Evolutionary conservation across 1,140 invertebrate genomes (phyloP).

Genomic region (Rhynchophorus ferrugineus): DNA sequence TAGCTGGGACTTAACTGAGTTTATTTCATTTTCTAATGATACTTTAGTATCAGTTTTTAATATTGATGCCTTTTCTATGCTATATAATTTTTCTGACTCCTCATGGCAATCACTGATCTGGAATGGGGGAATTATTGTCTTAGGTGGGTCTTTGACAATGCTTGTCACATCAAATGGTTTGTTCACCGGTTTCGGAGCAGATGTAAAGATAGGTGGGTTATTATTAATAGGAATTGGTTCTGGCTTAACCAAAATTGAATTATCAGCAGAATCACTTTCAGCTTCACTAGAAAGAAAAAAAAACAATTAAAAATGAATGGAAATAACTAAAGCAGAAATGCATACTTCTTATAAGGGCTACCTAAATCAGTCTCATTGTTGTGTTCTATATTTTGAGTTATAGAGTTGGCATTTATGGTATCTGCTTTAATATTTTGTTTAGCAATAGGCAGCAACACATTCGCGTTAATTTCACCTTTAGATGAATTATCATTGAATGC

Average conservation of each 20-base stretch:
- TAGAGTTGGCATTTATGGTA: slow-evolving; percentile 14
- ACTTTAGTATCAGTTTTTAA: slow-evolving; percentile 30
- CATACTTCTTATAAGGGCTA: too few species aligned
- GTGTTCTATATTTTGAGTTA: background rate
- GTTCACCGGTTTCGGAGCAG: slow-evolving; percentile 9
- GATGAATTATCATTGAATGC: slow-evolving; percentile 37
- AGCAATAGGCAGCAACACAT: background rate
- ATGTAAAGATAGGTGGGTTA: background rate
- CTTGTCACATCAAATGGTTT: slow-evolving; percentile 33
- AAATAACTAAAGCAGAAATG: too few species aligned
- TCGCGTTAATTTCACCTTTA: slow-evolving; percentile 24
- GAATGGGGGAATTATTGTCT: slow-evolving; percentile 22
- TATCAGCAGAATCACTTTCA: slow-evolving; percentile 14
- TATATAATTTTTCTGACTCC: slow-evolving; percentile 33
- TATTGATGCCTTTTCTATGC: too few species aligned
- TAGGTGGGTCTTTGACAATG: slow-evolving; percentile 34
- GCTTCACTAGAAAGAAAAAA: background rate
- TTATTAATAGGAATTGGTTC: slow-evolving; percentile 2
- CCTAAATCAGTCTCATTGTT: background rate
- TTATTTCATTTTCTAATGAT: background rate
- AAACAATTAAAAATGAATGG: background rate
- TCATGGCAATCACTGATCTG: slow-evolving; percentile 22
- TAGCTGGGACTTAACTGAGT: slow-evolving; percentile 21
- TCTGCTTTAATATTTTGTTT: background rate
- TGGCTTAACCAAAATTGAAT: slow-evolving; percentile 15